These are phyloP conservation scores for Ophioninae sp. DNA, from an alignment of 2,888 invertebrate species.

Conservation along the genomic window DNA sequence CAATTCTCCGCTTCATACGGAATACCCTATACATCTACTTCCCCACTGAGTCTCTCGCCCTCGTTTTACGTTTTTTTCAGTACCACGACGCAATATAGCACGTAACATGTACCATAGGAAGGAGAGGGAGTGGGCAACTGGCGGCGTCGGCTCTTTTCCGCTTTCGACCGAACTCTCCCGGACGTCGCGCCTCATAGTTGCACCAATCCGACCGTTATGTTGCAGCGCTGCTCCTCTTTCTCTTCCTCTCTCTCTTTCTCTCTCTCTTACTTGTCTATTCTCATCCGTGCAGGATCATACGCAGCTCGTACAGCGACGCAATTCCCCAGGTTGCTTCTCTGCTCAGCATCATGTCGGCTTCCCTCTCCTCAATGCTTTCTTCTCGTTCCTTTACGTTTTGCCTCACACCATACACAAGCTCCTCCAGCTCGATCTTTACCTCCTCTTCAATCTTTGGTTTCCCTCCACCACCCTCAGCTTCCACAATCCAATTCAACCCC, in stretches of 20 bases:
- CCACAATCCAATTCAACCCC: constrained; percentile 35
- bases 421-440: not conserved
- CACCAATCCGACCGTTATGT: constrained; percentile 61
- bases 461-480: constrained; percentile 9
- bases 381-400: constrained; percentile 27
- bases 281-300: not conserved
- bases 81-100: constrained; percentile 38
- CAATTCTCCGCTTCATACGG: not conserved
- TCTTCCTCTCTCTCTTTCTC: constrained; percentile 6
- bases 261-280: not conserved
- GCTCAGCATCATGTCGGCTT: constrained; percentile 36
- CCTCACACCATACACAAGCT: constrained; percentile 3
- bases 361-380: constrained; percentile 28
- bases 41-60: not conserved
- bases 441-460: constrained; percentile 37
- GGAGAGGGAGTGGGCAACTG: constrained; percentile 49
- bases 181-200: constrained; percentile 56
- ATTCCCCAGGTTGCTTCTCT: constrained; percentile 40
- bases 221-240: constrained; percentile 28
- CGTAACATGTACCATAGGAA: constrained; percentile 36
- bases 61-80: constrained; percentile 19
- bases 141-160: constrained; percentile 66
- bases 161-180: constrained; percentile 64
- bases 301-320: constrained; percentile 20
- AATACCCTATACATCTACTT: constrained; percentile 4